These are phyloP conservation scores for Diacarnus erythraeanus DNA, from an alignment of 37 sponge, comb jelly and placozoan species.

Conservation along the genomic window DNA sequence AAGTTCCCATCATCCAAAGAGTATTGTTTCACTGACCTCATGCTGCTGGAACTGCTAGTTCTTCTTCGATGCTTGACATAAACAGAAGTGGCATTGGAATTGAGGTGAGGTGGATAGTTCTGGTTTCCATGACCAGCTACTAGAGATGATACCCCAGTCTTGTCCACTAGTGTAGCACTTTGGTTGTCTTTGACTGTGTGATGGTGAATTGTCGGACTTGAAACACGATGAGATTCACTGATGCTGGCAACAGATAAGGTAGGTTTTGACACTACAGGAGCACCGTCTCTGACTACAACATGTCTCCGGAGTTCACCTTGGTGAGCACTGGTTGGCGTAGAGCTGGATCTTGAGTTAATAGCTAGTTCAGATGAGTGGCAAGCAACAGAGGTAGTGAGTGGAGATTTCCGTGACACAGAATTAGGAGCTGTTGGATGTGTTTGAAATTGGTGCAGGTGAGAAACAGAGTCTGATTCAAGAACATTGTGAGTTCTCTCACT, in stretches of 20 bases:
- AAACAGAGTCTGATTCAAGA: neutral
- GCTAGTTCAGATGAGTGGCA: neutral
- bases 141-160: neutral
- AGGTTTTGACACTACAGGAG: neutral
- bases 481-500: neutral
- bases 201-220: no score
- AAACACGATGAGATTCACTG: neutral
- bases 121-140: neutral
- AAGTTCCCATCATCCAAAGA: neutral
- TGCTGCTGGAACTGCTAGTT: constrained; percentile 32
- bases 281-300: neutral
- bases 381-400: constrained; percentile 7
- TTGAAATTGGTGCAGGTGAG: neutral
- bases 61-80: constrained; percentile 2
- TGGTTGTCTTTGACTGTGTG: neutral
- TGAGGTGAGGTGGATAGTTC: neutral
- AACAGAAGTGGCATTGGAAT: neutral
- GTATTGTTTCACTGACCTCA: constrained; percentile 6
- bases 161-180: constrained; percentile 1
- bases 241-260: neutral
- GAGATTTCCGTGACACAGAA: neutral
- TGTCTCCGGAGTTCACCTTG: neutral
- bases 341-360: neutral
- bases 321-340: neutral
- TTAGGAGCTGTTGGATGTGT: neutral